These are phyloP conservation scores for Gymnopithys bicolor DNA, from an alignment of 2,797 vertebrate genomes.

Conservation along the genomic window DNA sequence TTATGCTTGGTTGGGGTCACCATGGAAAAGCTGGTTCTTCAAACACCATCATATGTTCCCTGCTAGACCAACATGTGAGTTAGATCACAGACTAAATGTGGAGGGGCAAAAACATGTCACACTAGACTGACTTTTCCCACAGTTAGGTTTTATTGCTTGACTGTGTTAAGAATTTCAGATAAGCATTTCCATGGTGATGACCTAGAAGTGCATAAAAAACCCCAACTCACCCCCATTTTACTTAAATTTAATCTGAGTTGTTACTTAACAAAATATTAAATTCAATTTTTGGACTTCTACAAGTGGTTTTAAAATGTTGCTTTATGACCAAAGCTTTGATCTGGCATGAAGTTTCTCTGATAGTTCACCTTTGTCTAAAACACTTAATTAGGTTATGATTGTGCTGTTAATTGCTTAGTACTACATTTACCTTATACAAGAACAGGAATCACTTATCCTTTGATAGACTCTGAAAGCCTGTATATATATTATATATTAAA, in stretches of 20 bases:
- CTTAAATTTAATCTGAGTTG: neutral
- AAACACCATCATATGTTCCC: neutral
- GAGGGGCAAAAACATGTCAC: neutral
- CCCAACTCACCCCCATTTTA: neutral
- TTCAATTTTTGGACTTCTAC: neutral
- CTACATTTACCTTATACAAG: neutral
- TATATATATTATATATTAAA: neutral
- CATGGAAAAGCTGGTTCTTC: neutral
- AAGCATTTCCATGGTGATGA: neutral
- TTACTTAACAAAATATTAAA: neutral
- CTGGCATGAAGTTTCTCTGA: neutral
- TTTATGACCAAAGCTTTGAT: neutral
- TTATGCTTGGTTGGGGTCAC: neutral
- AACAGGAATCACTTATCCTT: neutral
- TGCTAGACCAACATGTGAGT: neutral
- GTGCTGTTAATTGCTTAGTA: neutral
- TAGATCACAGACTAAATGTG: neutral
- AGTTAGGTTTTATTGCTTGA: neutral
- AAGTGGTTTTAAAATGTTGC: neutral
- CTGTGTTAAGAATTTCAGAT: neutral
- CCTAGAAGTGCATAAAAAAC: neutral
- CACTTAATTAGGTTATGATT: neutral
- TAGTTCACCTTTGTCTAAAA: constrained; percentile 15
- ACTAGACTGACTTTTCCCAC: neutral
- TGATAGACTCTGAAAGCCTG: neutral